Evolutionary conservation across 1,140 invertebrate genomes (phyloP), one percentile per base, ranked within the genome.

Genomic region (Tribolium castaneum): DNA sequence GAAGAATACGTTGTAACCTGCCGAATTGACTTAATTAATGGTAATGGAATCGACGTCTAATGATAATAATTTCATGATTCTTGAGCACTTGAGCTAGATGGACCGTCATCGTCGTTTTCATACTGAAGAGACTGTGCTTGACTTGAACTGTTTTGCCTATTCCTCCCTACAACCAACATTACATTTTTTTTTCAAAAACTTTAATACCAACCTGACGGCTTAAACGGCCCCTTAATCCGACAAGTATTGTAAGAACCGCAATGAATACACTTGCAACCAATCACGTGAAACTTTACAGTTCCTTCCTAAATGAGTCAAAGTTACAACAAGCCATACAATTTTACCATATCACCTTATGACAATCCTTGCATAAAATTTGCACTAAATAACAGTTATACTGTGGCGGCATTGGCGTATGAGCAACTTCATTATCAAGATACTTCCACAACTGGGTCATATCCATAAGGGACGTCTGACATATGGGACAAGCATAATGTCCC

Each of bases 231-330:
- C 81, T 92, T 92, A 2, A 92, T 91, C 83, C 93, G 90, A 82
- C 93, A 94, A 2, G 95, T 96, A 84, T 97, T 97, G 83, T 96
- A 97, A 3, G 94, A 95, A 1, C 94, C 95, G 84, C 95, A 97
- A 81, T 92, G 89, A 39, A 89, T 87, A 87, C 95, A 97, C 85
- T 96, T 97, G 39, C 95, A 87, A 6, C 95, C 95, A 49, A 96
- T 91, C 30, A 96, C 93, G 85, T 97, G 95, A 86, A 95, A 96
- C 83, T 92, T 92, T 14, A 95, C 93, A 10, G 90, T 92, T 22
- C 93, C 94, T 84, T 94, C 90, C 94, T 96, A 85, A 76, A 84
- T 25, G 82, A 81, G 83, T 80, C 2, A 84, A 83, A 78, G 10
- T 52, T 19, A 19, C 6, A 9, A 52, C 13, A 52, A 50, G 49